A percentile compares a stretch with the other conserved stretches of the same genome.
Evolutionary conservation across 2,113 vertebrate species (phyloP).

Genomic region (Pelecanoides urinatrix): DNA sequence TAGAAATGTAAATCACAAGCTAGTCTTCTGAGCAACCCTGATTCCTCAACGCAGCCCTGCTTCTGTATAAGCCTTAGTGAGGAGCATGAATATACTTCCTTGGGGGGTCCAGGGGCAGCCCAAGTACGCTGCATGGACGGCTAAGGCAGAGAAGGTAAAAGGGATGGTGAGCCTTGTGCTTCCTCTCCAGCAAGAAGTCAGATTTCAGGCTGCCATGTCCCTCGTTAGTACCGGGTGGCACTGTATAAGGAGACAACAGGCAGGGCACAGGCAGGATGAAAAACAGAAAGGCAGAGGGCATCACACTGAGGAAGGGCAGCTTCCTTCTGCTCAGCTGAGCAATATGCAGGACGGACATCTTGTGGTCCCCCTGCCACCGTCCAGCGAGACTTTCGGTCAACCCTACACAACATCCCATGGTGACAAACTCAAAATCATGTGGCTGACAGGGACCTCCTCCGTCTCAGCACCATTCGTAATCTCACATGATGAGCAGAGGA

Average conservation of each 20-base stretch:
- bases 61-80: background rate
- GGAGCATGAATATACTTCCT: background rate
- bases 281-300: background rate
- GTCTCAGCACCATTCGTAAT: background rate
- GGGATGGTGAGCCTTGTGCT: background rate
- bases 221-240: rapidly evolving
- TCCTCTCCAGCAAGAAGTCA: background rate
- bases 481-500: background rate
- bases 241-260: background rate
- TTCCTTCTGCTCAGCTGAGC: background rate
- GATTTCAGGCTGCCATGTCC: background rate
- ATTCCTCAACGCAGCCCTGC: background rate
- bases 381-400: background rate
- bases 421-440: background rate
- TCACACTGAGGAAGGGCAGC: background rate
- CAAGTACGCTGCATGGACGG: background rate
- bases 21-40: background rate
- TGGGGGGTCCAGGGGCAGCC: background rate
- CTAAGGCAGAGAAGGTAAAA: background rate
- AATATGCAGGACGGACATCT: background rate
- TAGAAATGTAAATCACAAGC: background rate
- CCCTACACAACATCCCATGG: background rate
- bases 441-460: background rate
- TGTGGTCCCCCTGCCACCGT: background rate
- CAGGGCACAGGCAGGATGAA: background rate